Conservation (phyloP, 2,113 vertebrate genomes). For the Platichthys stellatus region DNA sequence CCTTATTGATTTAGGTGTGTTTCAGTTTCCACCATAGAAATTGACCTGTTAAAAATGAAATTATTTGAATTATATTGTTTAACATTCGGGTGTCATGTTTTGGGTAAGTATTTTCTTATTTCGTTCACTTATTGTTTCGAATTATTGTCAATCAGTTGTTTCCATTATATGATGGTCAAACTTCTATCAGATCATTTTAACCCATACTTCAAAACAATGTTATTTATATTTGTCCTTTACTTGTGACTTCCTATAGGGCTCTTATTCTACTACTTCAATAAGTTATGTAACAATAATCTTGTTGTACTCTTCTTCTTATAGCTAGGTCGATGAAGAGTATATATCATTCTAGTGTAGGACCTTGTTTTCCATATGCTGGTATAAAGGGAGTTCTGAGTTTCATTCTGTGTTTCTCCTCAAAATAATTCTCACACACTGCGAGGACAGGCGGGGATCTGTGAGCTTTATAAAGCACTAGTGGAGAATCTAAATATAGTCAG, state of each 20-base stretch:
- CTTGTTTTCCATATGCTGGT: background rate
- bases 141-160: background rate
- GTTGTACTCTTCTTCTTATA: too few species aligned
- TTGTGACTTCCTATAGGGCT: background rate
- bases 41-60: too few species aligned
- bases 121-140: background rate
- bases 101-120: too few species aligned
- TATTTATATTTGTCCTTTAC: background rate
- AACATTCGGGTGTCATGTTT: too few species aligned
- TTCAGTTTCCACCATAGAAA: too few species aligned
- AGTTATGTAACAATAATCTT: too few species aligned
- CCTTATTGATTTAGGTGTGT: too few species aligned
- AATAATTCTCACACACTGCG: slow-evolving; percentile 18
- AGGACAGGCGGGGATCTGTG: slow-evolving; percentile 18
- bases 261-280: background rate
- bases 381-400: background rate
- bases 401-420: background rate
- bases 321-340: too few species aligned
- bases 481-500: slow-evolving; percentile 77
- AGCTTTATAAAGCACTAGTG: slow-evolving; percentile 72
- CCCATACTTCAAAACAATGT: background rate
- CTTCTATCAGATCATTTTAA: background rate
- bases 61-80: too few species aligned
- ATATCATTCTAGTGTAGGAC: background rate
- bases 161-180: background rate